Base-by-base conservation (phyloP, 2,888 invertebrate genomes). In the Synanthedon formicaeformis region DNA sequence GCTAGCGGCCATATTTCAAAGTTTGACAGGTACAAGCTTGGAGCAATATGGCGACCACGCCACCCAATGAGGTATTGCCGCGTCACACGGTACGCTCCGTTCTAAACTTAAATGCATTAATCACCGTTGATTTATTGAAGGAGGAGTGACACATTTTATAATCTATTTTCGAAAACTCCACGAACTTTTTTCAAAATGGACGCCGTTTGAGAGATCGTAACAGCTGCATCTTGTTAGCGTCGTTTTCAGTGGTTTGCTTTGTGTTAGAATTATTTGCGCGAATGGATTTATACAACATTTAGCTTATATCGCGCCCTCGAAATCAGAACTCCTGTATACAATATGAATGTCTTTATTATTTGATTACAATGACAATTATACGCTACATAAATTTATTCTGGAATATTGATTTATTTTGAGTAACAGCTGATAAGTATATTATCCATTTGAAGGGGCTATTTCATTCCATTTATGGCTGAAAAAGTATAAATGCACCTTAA, bases 131-230 rank as follows among this genome's bases (percentile, higher is more conserved):
- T 87, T 85, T 86, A 86, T 84, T 73, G 72, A 65, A 71, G 80
- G 81, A 86, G 81, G 85, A 84, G 85, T 86, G 86, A 86, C 86
- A 86, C 79, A 83, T 83, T 84, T 84, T 83, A 84, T 85, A 81
- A 81, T 85, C 86, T 86, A 86, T 86, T 86, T 85, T 84, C 77
- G 85, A 83, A 84, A 85, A 80, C 78, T 69, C 66, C 72, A 74
- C 73, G 71, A 76, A 77, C 75, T 85, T 87, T 34, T 85, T 87
- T 85, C 85, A 84, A 84, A 85, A 82, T 79, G 82, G 76, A 72
- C 57, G 73, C 70, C 71, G 74, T 63, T 69, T 78, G 80, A 81
- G 71, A 80, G 70, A 75, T 72, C 63, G 69, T 71, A 76, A 81
- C 87, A 87, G 87, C 87, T 87, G 87, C 81, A 71, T 81, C 87